Evolutionary conservation across 2,113 vertebrate genomes (phyloP), one percentile per base, ranked within the genome.

Genomic region (Syngnathoides biaculeatus): DNA sequence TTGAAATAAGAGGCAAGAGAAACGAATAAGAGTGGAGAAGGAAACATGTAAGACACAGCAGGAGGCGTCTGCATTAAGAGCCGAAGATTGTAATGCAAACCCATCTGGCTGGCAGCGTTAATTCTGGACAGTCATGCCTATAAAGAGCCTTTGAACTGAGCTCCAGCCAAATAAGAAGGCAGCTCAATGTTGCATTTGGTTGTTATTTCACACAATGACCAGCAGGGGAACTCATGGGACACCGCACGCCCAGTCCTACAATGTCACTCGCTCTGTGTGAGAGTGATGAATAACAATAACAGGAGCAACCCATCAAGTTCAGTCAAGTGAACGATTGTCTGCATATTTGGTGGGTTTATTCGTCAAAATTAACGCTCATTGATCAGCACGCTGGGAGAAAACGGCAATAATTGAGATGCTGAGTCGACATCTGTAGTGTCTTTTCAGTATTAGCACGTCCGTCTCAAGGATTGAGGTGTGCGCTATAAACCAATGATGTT

Each of bases 61-160:
- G 50, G 64, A 78, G 79, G 75, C 61, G 2, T 63, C 12, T 43
- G 64, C 67, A 67, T 39, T 48, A 77, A 75, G 74, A 66, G 68
- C 50, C 60, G 9, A 20, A 71, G 73, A 79, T 58, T 73, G 81
- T 85, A 80, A 81, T 74, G 79, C 83, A 77, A 86, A 77, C 81
- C 72, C 84, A 77, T 79, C 61, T 14, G 74, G 84, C 77, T 57
- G 73, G 59, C 79, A 75, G 84, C 83, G 79, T 75, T 89, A 84
- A 89, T 89, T 88, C 81, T 79, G 79, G 77, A 77, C 77, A 72
- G 88, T 87, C 84, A 87, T 86, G 81, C 86, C 80, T 83, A 83
- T 88, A 84, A 86, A 82, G 79, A 73, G 66, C 63, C 84, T 89
- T 89, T 89, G 84, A 87, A 85, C 83, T 82, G 83, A 69, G 66